Conservation (phyloP, 2,113 vertebrate species). For the Puma concolor region DNA sequence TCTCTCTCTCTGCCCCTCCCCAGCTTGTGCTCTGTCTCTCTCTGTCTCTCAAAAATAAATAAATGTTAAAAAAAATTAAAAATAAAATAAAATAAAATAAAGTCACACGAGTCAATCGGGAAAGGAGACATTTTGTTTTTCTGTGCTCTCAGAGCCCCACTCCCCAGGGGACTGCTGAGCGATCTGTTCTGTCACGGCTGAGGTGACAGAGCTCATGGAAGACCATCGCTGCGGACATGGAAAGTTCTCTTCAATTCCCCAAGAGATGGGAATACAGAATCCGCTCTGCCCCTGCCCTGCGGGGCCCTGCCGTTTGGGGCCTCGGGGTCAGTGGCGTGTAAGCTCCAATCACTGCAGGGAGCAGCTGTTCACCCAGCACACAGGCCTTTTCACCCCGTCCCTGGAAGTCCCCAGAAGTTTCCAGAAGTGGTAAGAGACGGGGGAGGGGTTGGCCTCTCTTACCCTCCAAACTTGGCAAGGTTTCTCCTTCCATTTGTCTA, state of each 20-base stretch:
- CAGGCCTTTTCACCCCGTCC: too few relatives aligned
- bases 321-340: neutral
- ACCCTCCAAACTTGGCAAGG: neutral
- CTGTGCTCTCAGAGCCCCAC: neutral
- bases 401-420: neutral
- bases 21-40: too few relatives aligned
- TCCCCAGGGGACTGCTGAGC: fast-evolving
- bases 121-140: neutral
- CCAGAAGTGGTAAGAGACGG: neutral
- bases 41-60: too few relatives aligned
- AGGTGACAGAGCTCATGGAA: neutral
- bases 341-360: neutral
- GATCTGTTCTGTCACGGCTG: fast-evolving
- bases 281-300: too few relatives aligned
- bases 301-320: neutral
- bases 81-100: too few relatives aligned
- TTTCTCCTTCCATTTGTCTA: neutral
- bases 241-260: neutral
- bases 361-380: neutral
- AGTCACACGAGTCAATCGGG: neutral
- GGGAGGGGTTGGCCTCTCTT: neutral
- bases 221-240: fast-evolving
- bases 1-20: too few relatives aligned
- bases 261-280: neutral
- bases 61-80: too few relatives aligned